A percentile compares a stretch with the other conserved stretches of the same genome.
phyloP scores from a whole-genome alignment of 2,888 invertebrate genomes.

The Trissolcus brochymenae region DNA sequence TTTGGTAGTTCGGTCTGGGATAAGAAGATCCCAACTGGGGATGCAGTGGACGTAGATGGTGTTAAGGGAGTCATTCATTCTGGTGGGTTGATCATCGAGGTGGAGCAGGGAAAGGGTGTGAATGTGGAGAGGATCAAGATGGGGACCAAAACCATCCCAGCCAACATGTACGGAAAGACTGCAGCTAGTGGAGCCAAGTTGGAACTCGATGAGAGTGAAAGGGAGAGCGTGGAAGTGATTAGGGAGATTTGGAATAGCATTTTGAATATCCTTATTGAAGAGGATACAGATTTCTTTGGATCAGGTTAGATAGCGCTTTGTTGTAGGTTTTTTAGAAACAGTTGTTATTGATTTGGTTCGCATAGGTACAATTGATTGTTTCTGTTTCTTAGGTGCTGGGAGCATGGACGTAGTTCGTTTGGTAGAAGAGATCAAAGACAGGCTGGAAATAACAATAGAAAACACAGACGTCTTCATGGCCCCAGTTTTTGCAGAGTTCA shows the following conservation, averaged over 20 bases:
- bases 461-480: constrained; percentile 96
- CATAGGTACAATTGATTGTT: background rate
- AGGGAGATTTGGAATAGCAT: constrained; percentile 90
- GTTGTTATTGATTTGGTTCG: background rate
- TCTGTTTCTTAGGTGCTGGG: constrained; percentile 83
- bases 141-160: constrained; percentile 88
- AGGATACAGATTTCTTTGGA: constrained; percentile 93
- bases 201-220: constrained; percentile 86
- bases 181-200: constrained; percentile 78
- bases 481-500: constrained; percentile 90
- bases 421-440: constrained; percentile 94
- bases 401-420: constrained; percentile 98
- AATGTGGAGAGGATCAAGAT: constrained; percentile 87
- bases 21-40: constrained; percentile 77
- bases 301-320: constrained; percentile 79
- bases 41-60: constrained; percentile 75
- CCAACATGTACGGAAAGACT: constrained; percentile 84
- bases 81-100: constrained; percentile 87
- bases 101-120: constrained; percentile 87
- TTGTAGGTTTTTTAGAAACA: background rate
- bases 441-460: constrained; percentile 85
- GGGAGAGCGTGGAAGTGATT: constrained; percentile 81
- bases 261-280: constrained; percentile 83
- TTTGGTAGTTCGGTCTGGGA: constrained; percentile 89
- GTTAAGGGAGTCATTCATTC: constrained; percentile 82